Evolutionary conservation across 64 coral and sea anemone genomes (phyloP).

Genomic region (Hydrozoanthus tunicans): DNA sequence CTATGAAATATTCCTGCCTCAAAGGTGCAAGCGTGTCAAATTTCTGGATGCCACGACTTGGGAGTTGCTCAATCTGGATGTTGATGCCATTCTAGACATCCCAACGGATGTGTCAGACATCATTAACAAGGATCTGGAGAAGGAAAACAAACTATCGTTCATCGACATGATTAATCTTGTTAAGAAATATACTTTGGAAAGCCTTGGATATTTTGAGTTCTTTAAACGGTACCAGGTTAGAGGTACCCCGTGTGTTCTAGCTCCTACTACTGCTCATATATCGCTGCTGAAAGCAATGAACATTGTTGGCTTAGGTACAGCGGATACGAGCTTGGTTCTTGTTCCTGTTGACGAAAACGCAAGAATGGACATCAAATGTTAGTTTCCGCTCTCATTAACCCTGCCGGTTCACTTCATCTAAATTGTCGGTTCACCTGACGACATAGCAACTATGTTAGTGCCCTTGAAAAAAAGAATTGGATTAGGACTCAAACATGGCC

Average conservation of each 20-base stretch:
- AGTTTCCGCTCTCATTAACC: not conserved
- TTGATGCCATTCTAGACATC: conserved; percentile 20
- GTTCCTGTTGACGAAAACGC: conserved; percentile 58
- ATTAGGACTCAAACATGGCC: too few species aligned
- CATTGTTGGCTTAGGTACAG: conserved; percentile 45
- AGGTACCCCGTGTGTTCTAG: conserved; percentile 15
- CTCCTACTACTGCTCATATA: conserved; percentile 43
- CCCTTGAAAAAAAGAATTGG: too few species aligned
- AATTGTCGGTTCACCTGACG: too few species aligned
- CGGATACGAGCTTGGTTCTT: not conserved
- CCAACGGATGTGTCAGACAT: not conserved
- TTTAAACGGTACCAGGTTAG: not conserved
- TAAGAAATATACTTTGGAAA: conserved; percentile 14
- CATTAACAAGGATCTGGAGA: not conserved
- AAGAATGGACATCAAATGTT: conserved; percentile 48
- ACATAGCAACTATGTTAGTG: too few species aligned
- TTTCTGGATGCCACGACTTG: conserved; percentile 19
- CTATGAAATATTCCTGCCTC: conserved; percentile 20
- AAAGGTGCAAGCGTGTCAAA: not conserved
- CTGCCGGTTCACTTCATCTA: too few species aligned
- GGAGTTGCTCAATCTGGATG: conserved; percentile 55
- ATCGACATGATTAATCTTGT: conserved; percentile 9
- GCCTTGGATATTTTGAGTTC: conserved; percentile 25
- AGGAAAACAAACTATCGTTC: not conserved
- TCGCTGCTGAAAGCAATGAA: conserved; percentile 55